These are phyloP conservation scores for Linyphia triangularis DNA, from an alignment of 2,888 invertebrate genomes.

Conservation along the genomic window DNA sequence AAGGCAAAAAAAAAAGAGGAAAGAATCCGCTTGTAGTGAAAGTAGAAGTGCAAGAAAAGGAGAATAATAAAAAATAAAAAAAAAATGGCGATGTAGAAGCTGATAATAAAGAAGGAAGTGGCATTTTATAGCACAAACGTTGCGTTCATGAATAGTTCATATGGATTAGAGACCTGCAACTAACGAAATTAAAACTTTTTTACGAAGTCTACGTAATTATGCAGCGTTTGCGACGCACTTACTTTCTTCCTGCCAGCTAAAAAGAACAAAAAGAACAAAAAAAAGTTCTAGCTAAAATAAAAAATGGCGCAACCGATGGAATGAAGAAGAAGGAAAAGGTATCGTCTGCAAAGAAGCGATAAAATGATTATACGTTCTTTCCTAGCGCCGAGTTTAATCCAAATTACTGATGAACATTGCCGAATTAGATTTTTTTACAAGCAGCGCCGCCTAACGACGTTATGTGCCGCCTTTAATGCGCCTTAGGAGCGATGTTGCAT, in stretches of 20 bases:
- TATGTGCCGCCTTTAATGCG: conserved; percentile 73
- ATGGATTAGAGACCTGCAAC: conserved; percentile 72
- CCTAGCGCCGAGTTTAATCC: conserved; percentile 74
- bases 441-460: conserved; percentile 71
- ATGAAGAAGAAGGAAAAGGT: conserved; percentile 71
- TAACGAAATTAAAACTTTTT: conserved; percentile 75
- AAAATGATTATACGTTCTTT: conserved; percentile 75
- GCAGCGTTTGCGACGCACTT: conserved; percentile 74
- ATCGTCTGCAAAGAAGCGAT: conserved; percentile 74
- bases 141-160: conserved; percentile 74
- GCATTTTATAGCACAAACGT: conserved; percentile 72
- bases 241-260: conserved; percentile 58
- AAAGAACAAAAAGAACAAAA: conserved; percentile 61
- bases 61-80: conserved; percentile 19
- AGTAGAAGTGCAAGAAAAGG: neutral
- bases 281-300: conserved; percentile 51
- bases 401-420: conserved; percentile 75
- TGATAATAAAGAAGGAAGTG: conserved; percentile 72
- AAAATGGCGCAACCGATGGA: conserved; percentile 70
- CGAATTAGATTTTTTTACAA: conserved; percentile 74
- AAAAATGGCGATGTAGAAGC: conserved; percentile 48
- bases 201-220: conserved; percentile 75
- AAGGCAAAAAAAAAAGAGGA: conserved; percentile 11
- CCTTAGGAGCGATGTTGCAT: conserved; percentile 60
- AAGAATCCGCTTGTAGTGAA: neutral